Conservation (phyloP, 2,797 vertebrate species). For the Anguilla marmorata region DNA sequence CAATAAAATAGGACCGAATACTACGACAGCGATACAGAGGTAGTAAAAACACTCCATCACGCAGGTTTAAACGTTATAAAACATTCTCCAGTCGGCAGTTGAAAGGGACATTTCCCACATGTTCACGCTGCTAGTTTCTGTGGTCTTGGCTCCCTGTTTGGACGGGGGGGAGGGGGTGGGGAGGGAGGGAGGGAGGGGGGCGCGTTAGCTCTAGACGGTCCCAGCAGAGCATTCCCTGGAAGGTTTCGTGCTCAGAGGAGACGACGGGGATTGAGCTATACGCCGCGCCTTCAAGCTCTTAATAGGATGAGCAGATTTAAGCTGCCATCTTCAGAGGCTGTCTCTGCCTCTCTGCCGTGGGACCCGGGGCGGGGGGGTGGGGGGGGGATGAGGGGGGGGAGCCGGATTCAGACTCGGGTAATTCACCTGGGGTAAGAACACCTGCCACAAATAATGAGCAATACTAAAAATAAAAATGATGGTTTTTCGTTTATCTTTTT, state of each 20-base stretch:
- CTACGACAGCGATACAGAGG: not conserved
- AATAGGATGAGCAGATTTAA: constrained; percentile 28
- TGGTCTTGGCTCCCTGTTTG: not conserved
- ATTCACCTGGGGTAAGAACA: not conserved
- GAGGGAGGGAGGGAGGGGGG: not conserved
- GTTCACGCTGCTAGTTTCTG: not conserved
- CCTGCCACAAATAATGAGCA: not conserved
- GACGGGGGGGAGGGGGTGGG: not conserved
- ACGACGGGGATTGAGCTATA: constrained; percentile 23
- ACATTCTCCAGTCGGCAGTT: not conserved
- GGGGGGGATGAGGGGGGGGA: not conserved
- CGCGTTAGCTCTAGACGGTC: not conserved
- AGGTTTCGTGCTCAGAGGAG: constrained; percentile 6
- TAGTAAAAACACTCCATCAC: not conserved
- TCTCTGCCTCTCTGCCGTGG: not conserved
- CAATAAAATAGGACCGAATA: not conserved
- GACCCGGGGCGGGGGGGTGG: not conserved
- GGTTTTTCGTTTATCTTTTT: constrained; percentile 3
- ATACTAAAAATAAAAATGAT: constrained; percentile 6
- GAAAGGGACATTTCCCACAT: not conserved
- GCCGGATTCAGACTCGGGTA: not conserved
- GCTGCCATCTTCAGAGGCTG: constrained; percentile 18
- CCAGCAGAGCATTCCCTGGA: not conserved
- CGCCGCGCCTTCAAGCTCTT: constrained; percentile 23
- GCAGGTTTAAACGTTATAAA: not conserved